Evolutionary conservation across 2,113 vertebrate species (phyloP).

Genomic region (Misgurnus anguillicaudatus): DNA sequence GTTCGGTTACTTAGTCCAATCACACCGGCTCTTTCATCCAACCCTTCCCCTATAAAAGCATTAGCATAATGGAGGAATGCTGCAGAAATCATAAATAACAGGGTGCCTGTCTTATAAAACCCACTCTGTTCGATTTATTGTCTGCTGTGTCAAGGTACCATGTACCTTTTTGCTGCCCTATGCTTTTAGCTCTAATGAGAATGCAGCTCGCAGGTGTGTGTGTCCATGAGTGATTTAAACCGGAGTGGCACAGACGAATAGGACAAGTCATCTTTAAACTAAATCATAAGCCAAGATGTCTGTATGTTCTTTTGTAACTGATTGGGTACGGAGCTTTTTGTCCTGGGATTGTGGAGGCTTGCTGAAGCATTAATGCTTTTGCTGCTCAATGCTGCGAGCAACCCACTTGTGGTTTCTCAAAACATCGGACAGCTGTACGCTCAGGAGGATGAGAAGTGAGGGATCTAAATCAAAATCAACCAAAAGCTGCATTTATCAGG

Average conservation of each 20-base stretch:
- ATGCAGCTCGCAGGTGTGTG: slow-evolving; percentile 34
- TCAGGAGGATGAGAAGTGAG: not conserved
- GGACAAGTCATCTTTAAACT: slow-evolving; percentile 60
- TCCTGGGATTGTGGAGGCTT: slow-evolving; percentile 23
- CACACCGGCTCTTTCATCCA: slow-evolving; percentile 60
- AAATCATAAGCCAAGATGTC: slow-evolving; percentile 61
- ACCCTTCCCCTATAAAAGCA: slow-evolving; percentile 70
- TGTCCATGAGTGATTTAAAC: slow-evolving; percentile 37
- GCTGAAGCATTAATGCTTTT: not conserved
- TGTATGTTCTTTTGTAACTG: slow-evolving; percentile 62
- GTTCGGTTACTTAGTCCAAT: slow-evolving; percentile 38
- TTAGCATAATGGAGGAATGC: slow-evolving; percentile 82
- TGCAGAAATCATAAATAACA: slow-evolving; percentile 81
- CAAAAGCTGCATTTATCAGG: not conserved
- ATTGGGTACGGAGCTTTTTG: slow-evolving; percentile 58
- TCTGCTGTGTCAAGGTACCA: slow-evolving; percentile 59
- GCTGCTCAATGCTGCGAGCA: not conserved
- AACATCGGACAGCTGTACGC: slow-evolving; percentile 5
- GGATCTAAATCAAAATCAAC: slow-evolving; percentile 12
- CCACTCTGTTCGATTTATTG: slow-evolving; percentile 76
- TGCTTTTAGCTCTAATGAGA: slow-evolving; percentile 78
- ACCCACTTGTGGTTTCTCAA: not conserved
- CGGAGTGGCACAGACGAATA: slow-evolving; percentile 53
- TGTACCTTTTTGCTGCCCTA: slow-evolving; percentile 51
- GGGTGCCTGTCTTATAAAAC: slow-evolving; percentile 76